These are phyloP conservation scores for Cephus cinctus DNA, from an alignment of 1,140 invertebrate genomes.

Conservation along the genomic window DNA sequence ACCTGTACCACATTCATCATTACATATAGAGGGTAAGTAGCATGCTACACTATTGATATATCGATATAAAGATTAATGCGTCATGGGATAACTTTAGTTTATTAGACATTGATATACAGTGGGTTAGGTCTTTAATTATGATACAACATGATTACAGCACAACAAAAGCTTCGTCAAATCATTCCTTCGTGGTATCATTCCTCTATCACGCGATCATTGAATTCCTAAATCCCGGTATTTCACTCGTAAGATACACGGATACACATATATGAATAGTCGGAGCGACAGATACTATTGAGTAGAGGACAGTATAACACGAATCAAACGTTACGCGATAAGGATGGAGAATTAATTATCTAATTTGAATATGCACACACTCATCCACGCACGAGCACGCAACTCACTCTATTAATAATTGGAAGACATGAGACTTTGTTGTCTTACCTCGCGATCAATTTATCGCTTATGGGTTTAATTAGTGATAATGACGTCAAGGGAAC, in stretches of 20 bases:
- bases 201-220: too few species aligned
- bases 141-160: slow-evolving; percentile 36
- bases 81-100: slow-evolving; percentile 47
- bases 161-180: slow-evolving; percentile 23
- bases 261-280: slow-evolving; percentile 17
- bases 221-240: not conserved
- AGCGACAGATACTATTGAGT: not conserved
- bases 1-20: too few species aligned
- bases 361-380: slow-evolving; percentile 19
- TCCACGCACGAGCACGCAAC: slow-evolving; percentile 18
- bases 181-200: too few species aligned
- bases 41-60: too few species aligned
- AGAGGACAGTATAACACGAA: too few species aligned
- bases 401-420: slow-evolving; percentile 35
- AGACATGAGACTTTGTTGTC: slow-evolving; percentile 49
- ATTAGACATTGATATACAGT: slow-evolving; percentile 58
- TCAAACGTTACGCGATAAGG: too few species aligned
- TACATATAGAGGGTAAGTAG: not conserved
- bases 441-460: not conserved
- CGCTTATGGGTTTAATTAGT: too few species aligned
- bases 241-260: slow-evolving; percentile 8
- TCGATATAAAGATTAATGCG: too few species aligned
- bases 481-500: too few species aligned
- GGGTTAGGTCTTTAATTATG: slow-evolving; percentile 24
- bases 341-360: too few species aligned